A percentile compares a stretch with the other conserved stretches of the same genome.
Evolutionary conservation across 2,797 vertebrate genomes (phyloP).

Genomic region (Nyctibius grandis): DNA sequence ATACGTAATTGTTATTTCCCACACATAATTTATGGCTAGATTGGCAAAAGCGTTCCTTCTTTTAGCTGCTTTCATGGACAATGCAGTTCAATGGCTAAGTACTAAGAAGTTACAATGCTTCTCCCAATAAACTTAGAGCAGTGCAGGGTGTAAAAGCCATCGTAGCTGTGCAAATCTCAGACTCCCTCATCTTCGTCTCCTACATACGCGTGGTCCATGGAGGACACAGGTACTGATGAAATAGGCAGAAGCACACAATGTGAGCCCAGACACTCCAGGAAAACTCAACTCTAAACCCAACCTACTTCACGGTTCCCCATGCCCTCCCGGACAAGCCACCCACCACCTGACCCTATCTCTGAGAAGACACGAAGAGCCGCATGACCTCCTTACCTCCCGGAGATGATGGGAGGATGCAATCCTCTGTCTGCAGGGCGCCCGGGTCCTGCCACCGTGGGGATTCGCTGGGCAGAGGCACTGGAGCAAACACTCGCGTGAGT

Average conservation of each 20-base stretch:
- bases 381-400: background rate
- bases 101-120: background rate
- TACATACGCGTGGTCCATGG: rapidly evolving
- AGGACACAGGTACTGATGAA: background rate
- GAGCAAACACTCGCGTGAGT: background rate
- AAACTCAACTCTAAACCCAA: background rate
- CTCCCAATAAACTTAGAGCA: background rate
- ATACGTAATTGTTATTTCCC: background rate
- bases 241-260: rapidly evolving
- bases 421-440: rapidly evolving
- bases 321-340: background rate
- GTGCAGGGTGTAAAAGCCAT: background rate
- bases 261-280: rapidly evolving
- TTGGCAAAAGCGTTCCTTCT: background rate
- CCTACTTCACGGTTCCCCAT: background rate
- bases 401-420: background rate
- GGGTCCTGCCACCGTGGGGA: background rate
- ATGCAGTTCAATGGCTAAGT: background rate
- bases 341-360: background rate
- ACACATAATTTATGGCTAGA: background rate
- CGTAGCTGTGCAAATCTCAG: background rate
- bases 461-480: rapidly evolving
- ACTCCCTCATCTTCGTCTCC: background rate
- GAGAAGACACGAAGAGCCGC: rapidly evolving
- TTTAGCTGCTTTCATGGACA: background rate